Evolutionary conservation across 2,888 invertebrate species (phyloP), one percentile per base, ranked within the genome.

Genomic region (Sesia bembeciformis): DNA sequence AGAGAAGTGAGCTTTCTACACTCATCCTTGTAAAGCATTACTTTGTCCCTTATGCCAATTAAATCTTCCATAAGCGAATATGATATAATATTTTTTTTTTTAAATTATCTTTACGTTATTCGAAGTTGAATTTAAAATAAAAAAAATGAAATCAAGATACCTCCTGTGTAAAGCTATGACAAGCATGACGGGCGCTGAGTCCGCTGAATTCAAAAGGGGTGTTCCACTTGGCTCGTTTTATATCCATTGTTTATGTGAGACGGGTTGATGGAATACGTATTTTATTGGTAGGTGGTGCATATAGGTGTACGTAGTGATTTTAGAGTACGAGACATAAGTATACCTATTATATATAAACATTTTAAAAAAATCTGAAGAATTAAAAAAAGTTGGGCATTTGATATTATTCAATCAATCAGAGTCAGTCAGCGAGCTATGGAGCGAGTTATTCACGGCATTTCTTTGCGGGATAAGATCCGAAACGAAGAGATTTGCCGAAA

Each of bases 221-320:
- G 87, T 88, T 86, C 83, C 87, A 82, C 80, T 83, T 70, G 69
- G 78, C 79, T 86, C 77, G 84, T 79, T 87, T 87, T 84, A 86
- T 84, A 83, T 83, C 79, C 80, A 83, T 84, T 85, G 84, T 85
- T 84, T 85, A 82, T 81, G 80, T 72, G 74, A 68, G 70, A 64
- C 68, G 65, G 73, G 66, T 76, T 81, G 84, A 83, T 81, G 78
- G 81, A 82, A 82, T 75, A 78, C 72, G 76, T 69, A 64, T 64
- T 66, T 63, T 60, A 61, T 50, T 38, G 50, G 50, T 50, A 50
- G 6, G 4, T 49, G 6, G n/a, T 43, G 43, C 7, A 46, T 46
- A 3, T 3, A 46, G 46, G 4, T 46, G 7, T 39, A 38, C 4
- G 6, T 8, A 50, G 38, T 50, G 23, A 23, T 23, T 23, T 23